phyloP scores from a whole-genome alignment of 30 jellyfish, hydroid and myxozoan genomes.

The Aurelia aurita complex sp. Pacific region DNA sequence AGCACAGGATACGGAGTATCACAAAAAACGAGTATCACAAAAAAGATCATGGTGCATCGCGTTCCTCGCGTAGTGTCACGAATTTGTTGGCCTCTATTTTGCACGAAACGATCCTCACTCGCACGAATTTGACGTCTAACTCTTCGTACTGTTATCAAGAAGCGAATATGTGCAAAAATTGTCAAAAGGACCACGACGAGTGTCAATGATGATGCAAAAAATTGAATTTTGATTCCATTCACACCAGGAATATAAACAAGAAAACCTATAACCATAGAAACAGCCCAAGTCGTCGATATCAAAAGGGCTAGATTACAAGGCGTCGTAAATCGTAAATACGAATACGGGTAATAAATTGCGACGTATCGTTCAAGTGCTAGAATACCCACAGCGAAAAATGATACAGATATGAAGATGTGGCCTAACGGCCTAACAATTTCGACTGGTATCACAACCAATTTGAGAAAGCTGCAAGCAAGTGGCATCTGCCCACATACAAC shows the following conservation, averaged over 20 bases:
- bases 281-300: not conserved
- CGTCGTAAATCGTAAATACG: not conserved
- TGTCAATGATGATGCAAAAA: not conserved
- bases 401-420: not conserved
- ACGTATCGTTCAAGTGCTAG: slow-evolving; percentile 8
- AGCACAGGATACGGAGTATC: slow-evolving; percentile 9
- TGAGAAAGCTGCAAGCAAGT: not conserved
- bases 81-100: not conserved
- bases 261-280: not conserved
- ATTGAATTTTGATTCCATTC: no score
- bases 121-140: slow-evolving; percentile 2
- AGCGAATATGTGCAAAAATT: not conserved
- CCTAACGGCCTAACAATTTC: slow-evolving; percentile 1
- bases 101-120: slow-evolving; percentile 4
- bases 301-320: not conserved
- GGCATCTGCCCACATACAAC: slow-evolving; percentile 8
- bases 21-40: not conserved
- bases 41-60: not conserved
- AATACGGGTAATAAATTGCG: slow-evolving; percentile 18
- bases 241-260: not conserved
- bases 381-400: not conserved
- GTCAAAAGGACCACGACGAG: not conserved
- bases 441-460: no score
- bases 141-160: not conserved
- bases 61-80: slow-evolving; percentile 6